Conservation (phyloP, 2,888 invertebrate genomes). For the Cantharis lateralis region DNA sequence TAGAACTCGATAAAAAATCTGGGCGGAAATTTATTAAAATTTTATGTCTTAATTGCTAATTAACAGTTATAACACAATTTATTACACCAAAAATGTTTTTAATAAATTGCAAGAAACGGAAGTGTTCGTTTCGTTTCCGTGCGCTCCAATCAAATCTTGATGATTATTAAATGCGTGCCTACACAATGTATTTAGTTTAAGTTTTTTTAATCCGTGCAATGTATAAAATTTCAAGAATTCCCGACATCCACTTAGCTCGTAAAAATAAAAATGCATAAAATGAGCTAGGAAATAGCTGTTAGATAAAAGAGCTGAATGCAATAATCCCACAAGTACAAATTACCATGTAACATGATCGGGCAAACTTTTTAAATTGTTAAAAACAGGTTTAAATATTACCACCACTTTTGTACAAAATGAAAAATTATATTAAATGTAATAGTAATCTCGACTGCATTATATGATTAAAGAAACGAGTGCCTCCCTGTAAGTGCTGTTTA, state of each 20-base stretch:
- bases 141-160: background rate
- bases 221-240: background rate
- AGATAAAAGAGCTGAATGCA: background rate
- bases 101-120: background rate
- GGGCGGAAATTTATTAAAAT: background rate
- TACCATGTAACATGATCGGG: background rate
- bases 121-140: background rate
- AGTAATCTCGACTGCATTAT: background rate
- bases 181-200: too few relatives aligned
- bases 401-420: background rate
- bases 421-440: background rate
- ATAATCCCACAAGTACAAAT: slow-evolving; percentile 1
- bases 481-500: background rate
- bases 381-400: slow-evolving; percentile 1
- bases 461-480: background rate
- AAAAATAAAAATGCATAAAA: background rate
- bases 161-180: background rate
- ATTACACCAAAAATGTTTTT: background rate
- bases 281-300: background rate
- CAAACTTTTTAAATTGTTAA: background rate
- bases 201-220: background rate
- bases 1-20: background rate
- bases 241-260: background rate
- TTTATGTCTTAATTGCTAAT: background rate
- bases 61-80: background rate